These are phyloP conservation scores for Morone saxatilis DNA, from an alignment of 2,113 vertebrate genomes.

Conservation along the genomic window DNA sequence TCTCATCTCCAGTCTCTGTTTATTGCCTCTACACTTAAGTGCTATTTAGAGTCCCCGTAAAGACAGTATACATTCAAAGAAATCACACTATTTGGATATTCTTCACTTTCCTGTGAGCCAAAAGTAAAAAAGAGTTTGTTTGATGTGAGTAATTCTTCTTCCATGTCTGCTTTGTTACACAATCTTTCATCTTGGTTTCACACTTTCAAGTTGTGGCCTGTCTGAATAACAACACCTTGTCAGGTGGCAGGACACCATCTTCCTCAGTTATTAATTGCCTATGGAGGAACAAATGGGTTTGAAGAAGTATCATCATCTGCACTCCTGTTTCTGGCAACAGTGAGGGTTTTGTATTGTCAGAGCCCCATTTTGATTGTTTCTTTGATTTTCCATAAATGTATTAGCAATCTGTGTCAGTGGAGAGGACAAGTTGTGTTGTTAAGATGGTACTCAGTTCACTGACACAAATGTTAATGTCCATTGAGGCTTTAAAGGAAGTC, in stretches of 20 bases:
- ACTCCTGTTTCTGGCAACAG: neutral
- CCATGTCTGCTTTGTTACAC: neutral
- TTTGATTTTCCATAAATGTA: conserved; percentile 5
- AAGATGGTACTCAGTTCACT: conserved; percentile 26
- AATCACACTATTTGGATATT: neutral
- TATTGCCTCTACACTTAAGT: neutral
- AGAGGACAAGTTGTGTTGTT: conserved; percentile 4
- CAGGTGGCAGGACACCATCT: neutral
- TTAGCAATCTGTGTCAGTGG: neutral
- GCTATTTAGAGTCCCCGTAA: neutral
- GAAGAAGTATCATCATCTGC: neutral
- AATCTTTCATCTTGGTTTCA: neutral
- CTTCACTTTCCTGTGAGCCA: neutral
- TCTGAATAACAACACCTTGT: conserved; percentile 1
- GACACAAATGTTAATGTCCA: conserved; percentile 34
- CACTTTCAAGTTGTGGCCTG: neutral
- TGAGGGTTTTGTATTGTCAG: neutral
- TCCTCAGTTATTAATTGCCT: neutral
- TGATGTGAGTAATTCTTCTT: neutral
- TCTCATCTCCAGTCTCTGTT: conserved; percentile 22
- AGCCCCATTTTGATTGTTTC: neutral
- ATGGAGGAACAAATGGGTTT: neutral
- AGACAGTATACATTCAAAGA: neutral
- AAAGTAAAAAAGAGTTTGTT: neutral
- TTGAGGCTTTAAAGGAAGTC: conserved; percentile 30